Evolutionary conservation across 2,113 vertebrate species (phyloP).

Genomic region (Mola mola): DNA sequence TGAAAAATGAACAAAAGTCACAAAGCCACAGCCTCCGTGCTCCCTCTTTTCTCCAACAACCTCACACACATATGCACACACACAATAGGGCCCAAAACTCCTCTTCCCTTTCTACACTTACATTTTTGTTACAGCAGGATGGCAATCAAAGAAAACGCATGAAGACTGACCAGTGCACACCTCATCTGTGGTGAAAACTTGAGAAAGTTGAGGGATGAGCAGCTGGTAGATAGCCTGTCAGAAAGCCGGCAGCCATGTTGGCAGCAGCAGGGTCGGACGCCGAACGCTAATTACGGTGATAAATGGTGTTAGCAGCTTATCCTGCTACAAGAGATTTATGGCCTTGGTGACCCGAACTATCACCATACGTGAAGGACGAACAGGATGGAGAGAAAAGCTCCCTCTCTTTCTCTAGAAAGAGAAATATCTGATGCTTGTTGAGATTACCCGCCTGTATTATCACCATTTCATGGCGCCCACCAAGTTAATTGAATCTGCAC

Average conservation of each 20-base stretch:
- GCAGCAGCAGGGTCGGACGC: constrained; percentile 69
- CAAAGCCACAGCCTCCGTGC: constrained; percentile 26
- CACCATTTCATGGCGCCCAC: constrained; percentile 52
- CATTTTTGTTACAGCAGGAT: constrained; percentile 28
- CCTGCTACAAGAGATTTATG: constrained; percentile 71
- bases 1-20: constrained; percentile 74
- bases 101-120: constrained; percentile 1
- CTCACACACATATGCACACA: too few relatives aligned
- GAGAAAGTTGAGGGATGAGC: constrained; percentile 14
- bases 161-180: constrained; percentile 34
- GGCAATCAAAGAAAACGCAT: constrained; percentile 33
- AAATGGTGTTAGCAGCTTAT: constrained; percentile 69
- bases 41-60: constrained; percentile 18
- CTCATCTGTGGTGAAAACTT: constrained; percentile 21
- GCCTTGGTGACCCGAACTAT: constrained; percentile 67
- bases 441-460: constrained; percentile 59
- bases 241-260: constrained; percentile 73
- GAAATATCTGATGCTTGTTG: constrained; percentile 59
- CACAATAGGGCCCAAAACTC: constrained; percentile 18
- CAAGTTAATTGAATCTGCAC: constrained; percentile 67
- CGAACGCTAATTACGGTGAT: constrained; percentile 83
- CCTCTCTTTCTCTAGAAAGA: not conserved
- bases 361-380: constrained; percentile 69
- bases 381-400: constrained; percentile 15
- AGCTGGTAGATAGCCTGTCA: constrained; percentile 67